Conservation (phyloP, 2,888 invertebrate species). For the Ernsta delagoae region DNA sequence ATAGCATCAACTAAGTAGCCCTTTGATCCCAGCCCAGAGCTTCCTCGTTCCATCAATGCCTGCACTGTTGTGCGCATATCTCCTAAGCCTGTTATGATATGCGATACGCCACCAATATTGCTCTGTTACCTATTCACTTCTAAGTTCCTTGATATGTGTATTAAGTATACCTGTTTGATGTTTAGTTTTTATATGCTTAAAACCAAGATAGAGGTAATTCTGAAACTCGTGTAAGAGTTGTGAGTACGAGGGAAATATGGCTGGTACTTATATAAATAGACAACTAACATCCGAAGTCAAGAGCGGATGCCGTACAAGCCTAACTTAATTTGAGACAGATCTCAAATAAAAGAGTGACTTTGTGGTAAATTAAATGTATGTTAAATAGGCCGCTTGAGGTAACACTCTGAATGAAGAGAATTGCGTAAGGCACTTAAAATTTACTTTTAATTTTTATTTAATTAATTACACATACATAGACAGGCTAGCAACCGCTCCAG, state of each 20-base stretch:
- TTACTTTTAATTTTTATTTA: too few species aligned
- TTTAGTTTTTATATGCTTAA: background rate
- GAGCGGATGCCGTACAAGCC: background rate
- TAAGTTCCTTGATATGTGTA: constrained; percentile 23
- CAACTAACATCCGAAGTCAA: background rate
- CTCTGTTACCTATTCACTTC: constrained; percentile 26
- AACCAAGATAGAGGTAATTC: too few species aligned
- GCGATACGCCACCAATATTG: constrained; percentile 33
- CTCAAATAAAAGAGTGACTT: too few species aligned
- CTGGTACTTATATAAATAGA: background rate
- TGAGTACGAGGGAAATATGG: too few species aligned
- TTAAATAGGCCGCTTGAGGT: too few species aligned
- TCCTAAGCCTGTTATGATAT: constrained; percentile 44
- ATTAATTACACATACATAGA: too few species aligned
- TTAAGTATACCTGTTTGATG: background rate
- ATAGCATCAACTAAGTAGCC: constrained; percentile 56
- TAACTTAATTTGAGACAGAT: background rate
- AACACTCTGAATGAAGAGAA: too few species aligned
- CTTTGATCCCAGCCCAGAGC: constrained; percentile 63
- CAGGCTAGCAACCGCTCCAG: too few species aligned
- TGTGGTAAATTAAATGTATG: too few species aligned
- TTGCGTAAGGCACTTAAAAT: too few species aligned
- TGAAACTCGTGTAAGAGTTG: background rate
- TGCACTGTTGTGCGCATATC: constrained; percentile 53
- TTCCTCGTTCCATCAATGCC: constrained; percentile 67